Conservation (phyloP, 2,888 invertebrate species). For the Julus scandinavius region DNA sequence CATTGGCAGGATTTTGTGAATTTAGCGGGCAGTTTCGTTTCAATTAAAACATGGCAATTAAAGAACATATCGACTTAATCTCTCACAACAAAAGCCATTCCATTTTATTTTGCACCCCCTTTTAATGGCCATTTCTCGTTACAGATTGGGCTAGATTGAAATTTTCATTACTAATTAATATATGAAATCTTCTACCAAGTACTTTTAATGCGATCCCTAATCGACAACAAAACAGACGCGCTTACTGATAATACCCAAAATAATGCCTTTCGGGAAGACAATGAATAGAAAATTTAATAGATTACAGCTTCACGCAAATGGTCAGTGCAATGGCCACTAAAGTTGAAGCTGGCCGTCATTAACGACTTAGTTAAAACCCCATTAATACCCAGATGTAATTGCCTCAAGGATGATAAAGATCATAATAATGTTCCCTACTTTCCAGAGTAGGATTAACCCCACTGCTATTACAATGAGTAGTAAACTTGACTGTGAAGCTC, state of each 20-base stretch:
- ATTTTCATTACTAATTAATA: conserved; percentile 18
- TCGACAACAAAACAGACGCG: not conserved
- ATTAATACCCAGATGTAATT: not conserved
- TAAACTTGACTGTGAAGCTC: not conserved
- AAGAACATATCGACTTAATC: not conserved
- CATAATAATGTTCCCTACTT: not conserved
- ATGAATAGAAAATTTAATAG: conserved; percentile 1
- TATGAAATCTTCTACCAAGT: not conserved
- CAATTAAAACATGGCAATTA: not conserved
- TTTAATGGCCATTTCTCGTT: not conserved
- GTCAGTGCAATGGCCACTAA: conserved; percentile 26
- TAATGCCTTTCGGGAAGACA: not conserved
- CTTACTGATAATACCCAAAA: conserved; percentile 25
- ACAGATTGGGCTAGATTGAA: not conserved
- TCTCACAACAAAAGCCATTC: not conserved
- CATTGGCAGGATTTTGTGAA: not conserved
- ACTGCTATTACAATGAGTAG: not conserved
- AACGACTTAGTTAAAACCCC: conserved; percentile 31
- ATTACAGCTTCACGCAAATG: not conserved
- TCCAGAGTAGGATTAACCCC: not conserved
- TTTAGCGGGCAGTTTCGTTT: not conserved
- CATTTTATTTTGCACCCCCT: not conserved
- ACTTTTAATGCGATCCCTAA: conserved; percentile 13
- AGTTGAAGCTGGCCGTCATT: not conserved
- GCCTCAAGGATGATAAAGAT: conserved; percentile 30